Base-by-base conservation (phyloP, 2,797 vertebrate genomes). In the Micromesistius poutassou region DNA sequence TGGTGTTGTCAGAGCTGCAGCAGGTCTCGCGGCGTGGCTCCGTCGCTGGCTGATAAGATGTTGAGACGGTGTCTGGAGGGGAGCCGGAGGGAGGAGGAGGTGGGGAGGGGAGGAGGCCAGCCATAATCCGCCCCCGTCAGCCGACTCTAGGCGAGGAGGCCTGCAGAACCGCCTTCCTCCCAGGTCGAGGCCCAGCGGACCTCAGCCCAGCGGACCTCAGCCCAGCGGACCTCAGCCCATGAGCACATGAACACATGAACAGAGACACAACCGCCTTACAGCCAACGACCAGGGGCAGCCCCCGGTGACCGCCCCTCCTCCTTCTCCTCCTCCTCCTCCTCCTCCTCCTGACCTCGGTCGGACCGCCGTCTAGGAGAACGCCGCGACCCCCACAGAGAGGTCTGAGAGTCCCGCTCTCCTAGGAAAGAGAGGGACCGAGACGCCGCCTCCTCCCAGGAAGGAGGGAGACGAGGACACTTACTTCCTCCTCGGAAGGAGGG, bases 81-180 rank as follows among this genome's bases (percentile, higher is more conserved):
- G 85, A 86, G 85, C 78, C 86, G 79, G 81, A 84, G 62, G 84
- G 77, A 81, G 77, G 78, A 83, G 74, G 75, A 79, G 55, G n/a
- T 30, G 77, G 75, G 70, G 76, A 90, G 84, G 81, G 86, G 82
- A 86, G 80, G 79, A 83, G 78, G 74, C 84, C 87, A 89, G 84
- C 78, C 75, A 73, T 83, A 62, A 13, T 62, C 55, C 8, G 5
- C 55, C 55, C n/a, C 55, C n/a, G 10, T 62, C 22, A 62, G 22
- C 7, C 55, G 7, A 8, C 5, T 25, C 55, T 25, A 22, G n/a
- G 55, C 9, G 22, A 50, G 19, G 46, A 50, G 46, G 55, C 1
- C 55, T 22, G 46, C n/a, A n/a, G n/a, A n/a, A n/a, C n/a, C n/a
- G n/a, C n/a, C n/a, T n/a, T n/a, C n/a, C n/a, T n/a, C n/a, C n/a